Percentiles rank a stretch among this genome's conserved stretches.
Conservation (phyloP, 2,113 vertebrate genomes). For the mouse (Mus musculus) region GRCm39 chr1:168321001-168321500, state of each 20-base stretch:
- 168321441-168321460: too few species aligned
- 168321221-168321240: slow-evolving; percentile 8
- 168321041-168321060: slow-evolving; percentile 26
- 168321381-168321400: too few species aligned
- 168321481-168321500: too few species aligned
- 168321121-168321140: background rate
- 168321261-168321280: slow-evolving; percentile 49
- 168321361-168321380: too few species aligned
- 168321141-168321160: background rate
- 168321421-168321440: too few species aligned
- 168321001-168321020: slow-evolving; percentile 2
- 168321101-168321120: slow-evolving; percentile 30
- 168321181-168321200: slow-evolving; percentile 3
- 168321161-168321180: background rate
- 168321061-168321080: slow-evolving; percentile 8
- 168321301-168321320: slow-evolving; percentile 1
- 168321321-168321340: too few species aligned
- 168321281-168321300: slow-evolving; percentile 1
- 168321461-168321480: too few species aligned
- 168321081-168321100: slow-evolving; percentile 9
- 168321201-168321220: background rate
- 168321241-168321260: background rate
- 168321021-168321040: background rate
- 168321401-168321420: too few species aligned
- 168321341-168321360: too few species aligned